phyloP scores from a whole-genome alignment of 2,797 vertebrate genomes.

The Hylomyscus alleni region DNA sequence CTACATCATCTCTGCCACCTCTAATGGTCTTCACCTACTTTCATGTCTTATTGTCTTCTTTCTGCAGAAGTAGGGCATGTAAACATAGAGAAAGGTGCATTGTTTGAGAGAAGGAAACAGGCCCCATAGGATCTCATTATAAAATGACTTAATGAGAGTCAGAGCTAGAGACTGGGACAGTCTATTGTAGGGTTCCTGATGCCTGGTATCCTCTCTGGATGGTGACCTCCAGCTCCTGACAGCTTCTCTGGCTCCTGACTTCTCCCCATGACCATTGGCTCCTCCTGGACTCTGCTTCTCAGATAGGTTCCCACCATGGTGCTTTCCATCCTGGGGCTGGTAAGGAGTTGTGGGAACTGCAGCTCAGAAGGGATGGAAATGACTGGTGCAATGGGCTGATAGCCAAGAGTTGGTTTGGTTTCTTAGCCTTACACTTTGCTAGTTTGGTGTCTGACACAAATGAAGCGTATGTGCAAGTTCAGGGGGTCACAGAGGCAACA shows the following conservation, averaged over 20 bases:
- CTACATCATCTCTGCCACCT: too few species aligned
- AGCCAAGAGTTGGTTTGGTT: conserved; percentile 85
- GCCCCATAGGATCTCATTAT: background rate
- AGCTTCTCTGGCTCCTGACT: too few species aligned
- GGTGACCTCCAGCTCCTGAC: background rate
- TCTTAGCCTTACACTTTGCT: conserved; percentile 75
- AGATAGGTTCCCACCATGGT: conserved; percentile 30
- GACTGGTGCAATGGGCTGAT: conserved; percentile 83
- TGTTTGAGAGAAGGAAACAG: conserved; percentile 9
- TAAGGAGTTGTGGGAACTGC: conserved; percentile 57
- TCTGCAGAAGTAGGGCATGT: background rate
- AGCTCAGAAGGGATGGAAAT: conserved; percentile 81
- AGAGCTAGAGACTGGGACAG: background rate
- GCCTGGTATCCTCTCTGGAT: background rate
- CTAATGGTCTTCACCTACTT: background rate
- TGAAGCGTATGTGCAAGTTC: conserved; percentile 74
- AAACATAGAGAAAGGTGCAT: background rate
- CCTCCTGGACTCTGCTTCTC: background rate
- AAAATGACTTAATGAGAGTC: background rate
- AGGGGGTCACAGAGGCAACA: conserved; percentile 41
- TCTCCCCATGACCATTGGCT: background rate
- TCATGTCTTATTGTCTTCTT: background rate
- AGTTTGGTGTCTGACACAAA: conserved; percentile 75
- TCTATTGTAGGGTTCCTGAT: accelerated
- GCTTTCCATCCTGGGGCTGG: conserved; percentile 16